Base-by-base conservation (phyloP, 1,140 invertebrate species). In the Rhopalosiphum padi region DNA sequence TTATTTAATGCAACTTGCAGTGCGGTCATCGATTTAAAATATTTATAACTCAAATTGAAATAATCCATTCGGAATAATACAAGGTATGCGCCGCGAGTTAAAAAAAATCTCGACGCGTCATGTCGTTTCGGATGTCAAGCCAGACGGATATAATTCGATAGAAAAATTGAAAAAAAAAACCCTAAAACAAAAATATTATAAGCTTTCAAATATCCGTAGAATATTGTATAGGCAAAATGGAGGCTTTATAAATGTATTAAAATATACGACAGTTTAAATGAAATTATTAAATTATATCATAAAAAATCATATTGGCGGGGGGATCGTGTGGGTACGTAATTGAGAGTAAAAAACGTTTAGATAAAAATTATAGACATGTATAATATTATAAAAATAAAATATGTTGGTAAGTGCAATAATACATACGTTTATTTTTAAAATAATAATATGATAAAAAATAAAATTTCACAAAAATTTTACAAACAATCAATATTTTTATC, bases 321-420 rank as follows among this genome's bases (percentile, higher is more conserved):
- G 4, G 15, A 48, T 51, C 3, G 48, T 1, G 48, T 18, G 48
- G 48, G 48, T 48, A 51, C 15, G 48, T 51, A 51, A 51, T 51
- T 51, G 48, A 51, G 18, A 51, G 18, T 51, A 51, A 51, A 51
- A 60, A 25, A 8, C 25, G 15, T 60, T 68, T n/a, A n/a, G 11
- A 30, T 68, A 18, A 68, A 68, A 18, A 15, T n/a, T 18, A n/a
- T n/a, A 68, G 30, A n/a, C 15, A 68, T 68, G 11, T 68, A 21
- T 77, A 77, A 77, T 68, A 77, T 77, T 77, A 77, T 77, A 21
- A 68, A n/a, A 77, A 77, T 77, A n/a, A 18, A 77, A 77, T 77
- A n/a, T 11, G 2, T 23, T 23, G 6, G 15, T 77, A 53, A 23
- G 15, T 77, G n/a, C 30, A 77, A n/a, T 15, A n/a, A n/a, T 77